Evolutionary conservation across 64 coral and sea anemone genomes (phyloP).

Genomic region (Dendronephthya gigantea): DNA sequence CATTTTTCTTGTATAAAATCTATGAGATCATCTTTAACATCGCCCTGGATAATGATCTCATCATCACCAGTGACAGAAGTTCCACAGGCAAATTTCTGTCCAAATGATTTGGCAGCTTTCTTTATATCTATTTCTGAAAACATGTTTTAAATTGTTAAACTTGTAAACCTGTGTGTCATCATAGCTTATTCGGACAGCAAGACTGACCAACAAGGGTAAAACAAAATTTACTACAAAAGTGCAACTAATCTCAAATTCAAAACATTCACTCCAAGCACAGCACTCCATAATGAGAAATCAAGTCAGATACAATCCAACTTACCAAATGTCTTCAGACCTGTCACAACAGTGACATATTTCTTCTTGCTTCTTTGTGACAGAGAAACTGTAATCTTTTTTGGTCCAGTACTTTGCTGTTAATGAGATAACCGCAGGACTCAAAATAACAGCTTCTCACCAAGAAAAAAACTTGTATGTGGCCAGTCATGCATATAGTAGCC

Average conservation of each 20-base stretch:
- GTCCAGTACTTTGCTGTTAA: slow-evolving; percentile 28
- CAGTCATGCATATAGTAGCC: no score
- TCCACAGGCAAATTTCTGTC: slow-evolving; percentile 78
- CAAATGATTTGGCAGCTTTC: slow-evolving; percentile 90
- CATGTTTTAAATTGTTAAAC: no score
- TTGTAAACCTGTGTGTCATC: no score
- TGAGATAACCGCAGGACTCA: background rate
- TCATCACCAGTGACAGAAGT: slow-evolving; percentile 85
- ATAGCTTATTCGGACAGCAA: no score
- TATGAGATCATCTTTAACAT: slow-evolving; percentile 77
- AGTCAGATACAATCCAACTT: no score
- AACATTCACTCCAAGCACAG: no score
- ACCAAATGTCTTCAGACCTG: slow-evolving; percentile 92
- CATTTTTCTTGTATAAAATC: slow-evolving; percentile 97
- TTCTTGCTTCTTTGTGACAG: slow-evolving; percentile 92
- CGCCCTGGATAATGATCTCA: slow-evolving; percentile 92
- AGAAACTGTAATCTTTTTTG: slow-evolving; percentile 56
- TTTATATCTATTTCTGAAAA: slow-evolving; percentile 87
- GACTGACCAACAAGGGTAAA: no score
- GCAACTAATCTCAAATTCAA: no score
- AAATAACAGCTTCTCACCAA: no score
- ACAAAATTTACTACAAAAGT: no score
- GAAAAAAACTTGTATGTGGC: no score
- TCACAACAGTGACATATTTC: slow-evolving; percentile 93
- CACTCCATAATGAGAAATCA: no score